A percentile compares a stretch with the other conserved stretches of the same genome.
These are phyloP conservation scores for Apomyelois bistriatella DNA, from an alignment of 2,888 invertebrate genomes.

Conservation along the genomic window DNA sequence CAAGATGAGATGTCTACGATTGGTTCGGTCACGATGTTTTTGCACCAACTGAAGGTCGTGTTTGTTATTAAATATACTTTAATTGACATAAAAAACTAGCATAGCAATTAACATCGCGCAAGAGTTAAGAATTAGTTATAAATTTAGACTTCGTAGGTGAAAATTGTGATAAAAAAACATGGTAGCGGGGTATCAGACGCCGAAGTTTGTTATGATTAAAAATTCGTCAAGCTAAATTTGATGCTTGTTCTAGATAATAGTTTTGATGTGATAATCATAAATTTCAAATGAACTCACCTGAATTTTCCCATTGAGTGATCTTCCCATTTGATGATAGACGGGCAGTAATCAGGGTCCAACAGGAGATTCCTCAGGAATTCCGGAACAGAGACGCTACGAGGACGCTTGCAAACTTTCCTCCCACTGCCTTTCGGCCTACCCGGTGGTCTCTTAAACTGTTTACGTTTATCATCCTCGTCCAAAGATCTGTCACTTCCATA, in stretches of 20 bases:
- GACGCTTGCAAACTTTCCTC: constrained; percentile 63
- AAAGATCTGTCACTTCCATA: constrained; percentile 70
- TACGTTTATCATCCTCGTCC: constrained; percentile 70
- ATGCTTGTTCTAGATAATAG: no score
- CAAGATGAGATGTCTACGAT: constrained; percentile 38
- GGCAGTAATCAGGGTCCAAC: constrained; percentile 86
- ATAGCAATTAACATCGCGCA: no score
- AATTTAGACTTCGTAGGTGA: no score
- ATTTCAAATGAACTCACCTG: constrained; percentile 65
- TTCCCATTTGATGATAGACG: constrained; percentile 93
- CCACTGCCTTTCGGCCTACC: constrained; percentile 78
- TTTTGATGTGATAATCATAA: no score
- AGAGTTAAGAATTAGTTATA: no score
- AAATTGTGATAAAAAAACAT: no score
- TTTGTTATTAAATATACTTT: constrained; percentile 14
- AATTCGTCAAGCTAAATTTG: no score
- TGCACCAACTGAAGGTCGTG: constrained; percentile 21
- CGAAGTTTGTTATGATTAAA: no score
- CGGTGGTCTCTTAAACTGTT: constrained; percentile 72
- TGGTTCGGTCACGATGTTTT: constrained; percentile 45
- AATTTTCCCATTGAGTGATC: constrained; percentile 91
- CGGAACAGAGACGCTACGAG: constrained; percentile 82
- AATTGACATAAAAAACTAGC: neutral
- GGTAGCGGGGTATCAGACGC: no score
- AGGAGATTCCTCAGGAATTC: constrained; percentile 92